Percentiles rank a stretch among this genome's conserved stretches.
phyloP scores from a whole-genome alignment of 1,140 invertebrate genomes.

The Brachionus manjavacas region DNA sequence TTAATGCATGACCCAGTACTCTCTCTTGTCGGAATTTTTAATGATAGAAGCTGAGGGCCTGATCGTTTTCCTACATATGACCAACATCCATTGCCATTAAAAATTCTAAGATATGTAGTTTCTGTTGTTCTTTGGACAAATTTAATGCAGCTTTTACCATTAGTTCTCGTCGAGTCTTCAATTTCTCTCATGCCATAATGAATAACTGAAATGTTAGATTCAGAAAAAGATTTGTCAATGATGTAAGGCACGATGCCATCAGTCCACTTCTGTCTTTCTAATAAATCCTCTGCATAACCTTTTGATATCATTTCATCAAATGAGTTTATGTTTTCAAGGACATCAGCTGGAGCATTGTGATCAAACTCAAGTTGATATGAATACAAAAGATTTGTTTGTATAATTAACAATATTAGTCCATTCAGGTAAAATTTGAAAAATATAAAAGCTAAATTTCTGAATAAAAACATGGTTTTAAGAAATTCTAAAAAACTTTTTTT shows the following conservation, averaged over 20 bases:
- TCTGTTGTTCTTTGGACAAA: slow-evolving; percentile 13
- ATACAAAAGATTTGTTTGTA: background rate
- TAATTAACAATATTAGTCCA: background rate
- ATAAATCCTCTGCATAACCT: background rate
- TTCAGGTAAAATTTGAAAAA: no score
- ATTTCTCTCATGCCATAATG: background rate
- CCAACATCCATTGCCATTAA: background rate
- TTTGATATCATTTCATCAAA: background rate
- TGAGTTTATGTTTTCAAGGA: background rate
- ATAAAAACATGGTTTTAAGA: no score
- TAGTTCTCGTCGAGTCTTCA: background rate
- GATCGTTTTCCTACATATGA: background rate
- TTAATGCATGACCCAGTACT: background rate
- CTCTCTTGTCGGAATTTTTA: background rate
- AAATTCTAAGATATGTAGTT: background rate
- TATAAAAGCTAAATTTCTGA: no score
- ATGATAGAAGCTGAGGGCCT: background rate
- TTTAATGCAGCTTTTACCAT: background rate
- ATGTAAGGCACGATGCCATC: background rate
- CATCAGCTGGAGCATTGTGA: background rate
- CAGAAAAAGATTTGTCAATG: background rate
- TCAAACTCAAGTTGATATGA: background rate
- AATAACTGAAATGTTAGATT: background rate
- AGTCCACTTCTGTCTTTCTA: background rate
- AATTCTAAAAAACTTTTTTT: no score